Evolutionary conservation across 1,140 invertebrate genomes (phyloP), one percentile per base, ranked within the genome.

Genomic region (Pseudobourletiella spinata): DNA sequence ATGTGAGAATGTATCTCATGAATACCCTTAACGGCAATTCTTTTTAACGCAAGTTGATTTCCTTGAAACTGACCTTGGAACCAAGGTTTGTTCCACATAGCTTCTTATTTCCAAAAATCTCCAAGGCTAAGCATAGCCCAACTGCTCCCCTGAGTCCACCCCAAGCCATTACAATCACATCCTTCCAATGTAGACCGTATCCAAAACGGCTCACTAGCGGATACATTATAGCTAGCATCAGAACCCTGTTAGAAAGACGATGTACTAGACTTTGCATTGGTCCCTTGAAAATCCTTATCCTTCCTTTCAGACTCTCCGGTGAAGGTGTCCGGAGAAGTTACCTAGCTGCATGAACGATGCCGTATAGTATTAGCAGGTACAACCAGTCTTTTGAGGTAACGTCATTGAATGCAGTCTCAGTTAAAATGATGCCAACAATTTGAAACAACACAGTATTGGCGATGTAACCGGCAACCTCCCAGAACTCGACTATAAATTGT

Each of bases 381-480:
- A 76, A 71, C 63, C 70, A 71, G 66, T 77, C 76, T 18, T 69
- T 64, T 15, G 62, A 59, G n/a, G 69, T 65, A 22, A 71, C 48
- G 8, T 54, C 39, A 29, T 30, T 61, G 15, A 63, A 58, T 11
- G 70, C 66, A 24, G 62, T 70, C 39, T 76, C 72, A 29, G 73
- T 70, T 39, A 78, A 75, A 20, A 78, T 71, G 44, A 77, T 71
- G 1, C 78, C 78, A 43, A 77, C 75, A 20, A 78, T 67, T 32
- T 76, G 74, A 62, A 78, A 79, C 18, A 79, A 77, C 1, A 78
- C 64, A 0, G 77, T 78, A 62, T 79, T 78, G 8, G 76, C 75
- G 29, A 78, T 71, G 61, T 77, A 79, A 14, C 73, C 72, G 46
- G 79, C 44, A 8, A 75, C 73, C 64, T 77, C 75, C 78, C 78